Evolutionary conservation across 1,140 invertebrate species (phyloP).

Genomic region (Drosophila ananassae): DNA sequence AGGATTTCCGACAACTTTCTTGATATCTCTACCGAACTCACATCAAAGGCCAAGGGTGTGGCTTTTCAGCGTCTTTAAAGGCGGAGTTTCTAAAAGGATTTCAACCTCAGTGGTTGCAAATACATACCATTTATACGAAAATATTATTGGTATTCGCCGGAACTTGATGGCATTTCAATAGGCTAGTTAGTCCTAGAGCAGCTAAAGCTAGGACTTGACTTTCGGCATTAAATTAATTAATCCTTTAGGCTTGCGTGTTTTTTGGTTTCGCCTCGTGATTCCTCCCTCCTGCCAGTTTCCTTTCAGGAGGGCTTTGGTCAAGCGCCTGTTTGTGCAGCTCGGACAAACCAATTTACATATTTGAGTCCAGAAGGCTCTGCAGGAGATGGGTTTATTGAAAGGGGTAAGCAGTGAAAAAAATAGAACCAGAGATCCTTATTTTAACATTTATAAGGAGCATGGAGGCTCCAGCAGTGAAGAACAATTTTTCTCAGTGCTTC

Average conservation of each 20-base stretch:
- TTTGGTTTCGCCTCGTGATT: constrained; percentile 60
- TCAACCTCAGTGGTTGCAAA: constrained; percentile 6
- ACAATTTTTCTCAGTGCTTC: constrained; percentile 13
- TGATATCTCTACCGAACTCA: constrained; percentile 34
- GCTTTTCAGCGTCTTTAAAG: constrained; percentile 35
- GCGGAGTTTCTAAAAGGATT: constrained; percentile 26
- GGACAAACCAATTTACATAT: constrained; percentile 70
- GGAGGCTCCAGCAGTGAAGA: too few relatives aligned
- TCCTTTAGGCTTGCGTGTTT: constrained; percentile 70
- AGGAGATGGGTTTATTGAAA: constrained; percentile 1
- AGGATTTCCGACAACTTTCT: constrained; percentile 33
- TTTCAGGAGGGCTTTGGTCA: constrained; percentile 4
- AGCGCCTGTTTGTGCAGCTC: constrained; percentile 68
- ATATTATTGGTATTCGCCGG: background rate
- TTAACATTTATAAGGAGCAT: too few relatives aligned
- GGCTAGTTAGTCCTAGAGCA: constrained; percentile 26
- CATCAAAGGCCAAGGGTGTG: constrained; percentile 65
- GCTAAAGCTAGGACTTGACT: constrained; percentile 10
- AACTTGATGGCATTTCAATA: constrained; percentile 34
- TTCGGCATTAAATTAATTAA: constrained; percentile 79
- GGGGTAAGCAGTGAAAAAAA: constrained; percentile 7
- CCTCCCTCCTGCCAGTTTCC: background rate
- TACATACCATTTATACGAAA: constrained; percentile 9
- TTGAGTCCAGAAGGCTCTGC: constrained; percentile 41
- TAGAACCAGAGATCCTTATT: too few relatives aligned